Evolutionary conservation across 2,113 vertebrate genomes (phyloP).

Genomic region (Trogon melanurus): DNA sequence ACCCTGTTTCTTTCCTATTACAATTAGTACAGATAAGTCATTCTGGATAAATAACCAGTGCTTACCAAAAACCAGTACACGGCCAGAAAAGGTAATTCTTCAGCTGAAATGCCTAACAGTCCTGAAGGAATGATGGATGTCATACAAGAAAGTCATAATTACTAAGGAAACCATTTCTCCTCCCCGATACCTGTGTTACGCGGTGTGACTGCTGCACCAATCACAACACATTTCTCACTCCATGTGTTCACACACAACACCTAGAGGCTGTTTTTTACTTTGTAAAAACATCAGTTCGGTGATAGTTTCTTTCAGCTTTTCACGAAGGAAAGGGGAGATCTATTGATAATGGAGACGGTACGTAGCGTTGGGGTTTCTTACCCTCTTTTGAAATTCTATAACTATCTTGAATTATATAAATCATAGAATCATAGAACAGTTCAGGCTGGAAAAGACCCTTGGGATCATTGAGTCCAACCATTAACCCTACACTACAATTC

Average conservation of each 20-base stretch:
- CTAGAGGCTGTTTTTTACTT: not conserved
- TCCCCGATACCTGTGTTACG: not conserved
- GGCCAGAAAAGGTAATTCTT: not conserved
- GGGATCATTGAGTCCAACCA: too few relatives aligned
- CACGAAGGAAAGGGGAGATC: not conserved
- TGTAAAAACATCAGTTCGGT: not conserved
- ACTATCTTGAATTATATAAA: not conserved
- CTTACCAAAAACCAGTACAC: not conserved
- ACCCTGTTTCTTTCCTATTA: not conserved
- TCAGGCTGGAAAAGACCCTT: too few relatives aligned
- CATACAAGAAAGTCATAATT: not conserved
- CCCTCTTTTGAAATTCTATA: not conserved
- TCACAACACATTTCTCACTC: not conserved
- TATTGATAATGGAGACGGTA: not conserved
- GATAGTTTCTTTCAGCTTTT: not conserved
- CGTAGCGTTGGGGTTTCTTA: fast-evolving
- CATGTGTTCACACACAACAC: not conserved
- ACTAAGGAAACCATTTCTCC: not conserved
- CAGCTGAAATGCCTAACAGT: conserved; percentile 1
- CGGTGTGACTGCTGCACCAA: not conserved
- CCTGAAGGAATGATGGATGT: not conserved
- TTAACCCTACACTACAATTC: too few relatives aligned
- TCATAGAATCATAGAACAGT: too few relatives aligned
- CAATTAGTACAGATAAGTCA: not conserved
- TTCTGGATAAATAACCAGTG: not conserved